These are phyloP conservation scores for Lycaon pictus DNA, from an alignment of 2,113 vertebrate genomes.

Conservation along the genomic window DNA sequence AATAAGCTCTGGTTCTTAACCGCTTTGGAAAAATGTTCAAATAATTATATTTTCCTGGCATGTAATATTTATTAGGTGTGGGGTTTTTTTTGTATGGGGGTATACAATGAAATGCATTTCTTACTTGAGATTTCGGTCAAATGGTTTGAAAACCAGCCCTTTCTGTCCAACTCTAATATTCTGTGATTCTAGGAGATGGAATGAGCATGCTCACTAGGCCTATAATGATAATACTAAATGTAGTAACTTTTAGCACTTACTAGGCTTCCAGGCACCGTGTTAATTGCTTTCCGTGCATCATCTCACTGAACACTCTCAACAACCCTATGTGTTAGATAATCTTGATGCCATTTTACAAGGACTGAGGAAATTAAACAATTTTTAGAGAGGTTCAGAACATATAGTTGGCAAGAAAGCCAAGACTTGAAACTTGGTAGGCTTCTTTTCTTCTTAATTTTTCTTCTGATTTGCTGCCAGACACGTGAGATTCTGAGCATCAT, in stretches of 20 bases:
- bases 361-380: conserved; percentile 66
- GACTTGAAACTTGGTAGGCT: conserved; percentile 61
- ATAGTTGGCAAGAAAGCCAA: conserved; percentile 64
- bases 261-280: neutral
- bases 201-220: neutral
- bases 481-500: conserved; percentile 54
- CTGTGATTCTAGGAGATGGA: neutral
- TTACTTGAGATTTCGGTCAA: neutral
- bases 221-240: neutral
- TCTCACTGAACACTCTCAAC: conserved; percentile 48
- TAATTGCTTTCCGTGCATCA: conserved; percentile 36
- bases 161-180: neutral
- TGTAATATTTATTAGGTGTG: neutral
- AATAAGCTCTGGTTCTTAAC: neutral
- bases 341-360: conserved; percentile 63
- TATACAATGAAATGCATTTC: neutral
- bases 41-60: neutral
- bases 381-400: conserved; percentile 39
- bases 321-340: conserved; percentile 63
- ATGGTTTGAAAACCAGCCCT: neutral
- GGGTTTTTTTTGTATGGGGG: neutral
- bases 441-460: conserved; percentile 66
- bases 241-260: neutral
- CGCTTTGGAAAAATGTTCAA: conserved; percentile 47
- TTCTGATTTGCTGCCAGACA: conserved; percentile 57